Conservation (phyloP, 2,113 vertebrate species). For the Eira barbara region DNA sequence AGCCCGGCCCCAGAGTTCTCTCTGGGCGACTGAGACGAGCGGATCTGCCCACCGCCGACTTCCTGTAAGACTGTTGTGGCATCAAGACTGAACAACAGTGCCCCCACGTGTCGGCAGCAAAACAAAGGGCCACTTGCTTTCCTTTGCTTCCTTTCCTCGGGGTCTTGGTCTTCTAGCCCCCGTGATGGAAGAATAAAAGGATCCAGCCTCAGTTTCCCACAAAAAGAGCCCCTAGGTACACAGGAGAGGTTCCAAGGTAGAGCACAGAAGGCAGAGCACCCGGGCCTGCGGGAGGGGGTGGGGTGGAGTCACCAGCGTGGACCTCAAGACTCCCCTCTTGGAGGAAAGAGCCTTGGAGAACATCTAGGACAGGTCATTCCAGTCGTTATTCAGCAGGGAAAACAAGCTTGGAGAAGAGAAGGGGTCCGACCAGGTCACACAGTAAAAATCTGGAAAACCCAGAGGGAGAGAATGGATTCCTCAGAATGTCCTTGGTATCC, state of each 20-base stretch:
- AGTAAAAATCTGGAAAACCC: background rate
- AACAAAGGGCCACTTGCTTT: background rate
- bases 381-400: background rate
- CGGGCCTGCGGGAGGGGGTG: background rate
- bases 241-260: background rate
- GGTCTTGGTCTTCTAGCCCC: background rate
- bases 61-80: slow-evolving; percentile 22
- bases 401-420: background rate
- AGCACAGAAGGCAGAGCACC: background rate
- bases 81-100: slow-evolving; percentile 58
- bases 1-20: background rate
- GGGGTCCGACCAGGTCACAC: background rate
- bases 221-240: background rate
- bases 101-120: slow-evolving; percentile 61
- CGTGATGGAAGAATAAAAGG: background rate
- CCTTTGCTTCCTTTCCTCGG: background rate
- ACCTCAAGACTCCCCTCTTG: background rate
- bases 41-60: background rate
- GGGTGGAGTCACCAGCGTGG: background rate
- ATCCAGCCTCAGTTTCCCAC: background rate
- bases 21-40: background rate
- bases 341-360: background rate
- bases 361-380: background rate
- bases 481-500: background rate
- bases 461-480: background rate